Base-by-base conservation (phyloP, 1,140 invertebrate species). In the Drosophila triauraria region DNA sequence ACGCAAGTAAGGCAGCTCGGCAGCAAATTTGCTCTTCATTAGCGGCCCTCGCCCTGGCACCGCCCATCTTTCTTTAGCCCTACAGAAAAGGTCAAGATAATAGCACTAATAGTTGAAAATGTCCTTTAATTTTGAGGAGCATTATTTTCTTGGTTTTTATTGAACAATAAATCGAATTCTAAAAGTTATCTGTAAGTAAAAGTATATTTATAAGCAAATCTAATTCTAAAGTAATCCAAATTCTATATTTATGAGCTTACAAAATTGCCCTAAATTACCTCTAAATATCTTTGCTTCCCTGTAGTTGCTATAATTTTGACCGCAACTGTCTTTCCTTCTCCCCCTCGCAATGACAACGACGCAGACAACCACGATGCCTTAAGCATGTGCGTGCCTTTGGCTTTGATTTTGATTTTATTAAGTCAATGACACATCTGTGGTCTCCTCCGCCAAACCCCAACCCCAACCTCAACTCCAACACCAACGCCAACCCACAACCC, bases 351-450 rank as follows among this genome's bases (percentile, higher is more conserved):
- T n/a, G 20, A 30, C 5, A 10, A 12, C 51, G 43, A 40, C n/a
- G 1, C 43, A 17, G 13, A 38, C n/a, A 32, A 38, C 32, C 44
- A 20, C 40, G n/a, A n/a, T 50, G 78, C 82, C 78, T 63, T 60
- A 47, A 80, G 83, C 83, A 71, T 90, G 85, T 84, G 80, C 84
- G 80, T 88, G 85, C 85, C 81, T 90, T 84, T 84, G 84, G 80
- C 85, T 90, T 91, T 90, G 85, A 90, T 90, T 90, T 90, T 90
- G 85, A 90, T 90, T 90, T 90, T 90, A 90, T 90, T 90, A 90
- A 90, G 85, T 90, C 85, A 90, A 90, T 90, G 85, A 90, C 85
- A 90, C 85, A 90, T 90, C 85, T 90, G 85, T 79, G 85, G 85
- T 82, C 82, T 90, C 56, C 71, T 62, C 62, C 71, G 72, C 65